phyloP scores from a whole-genome alignment of 2,113 vertebrate species.

The Antechinus stuartii region DNA sequence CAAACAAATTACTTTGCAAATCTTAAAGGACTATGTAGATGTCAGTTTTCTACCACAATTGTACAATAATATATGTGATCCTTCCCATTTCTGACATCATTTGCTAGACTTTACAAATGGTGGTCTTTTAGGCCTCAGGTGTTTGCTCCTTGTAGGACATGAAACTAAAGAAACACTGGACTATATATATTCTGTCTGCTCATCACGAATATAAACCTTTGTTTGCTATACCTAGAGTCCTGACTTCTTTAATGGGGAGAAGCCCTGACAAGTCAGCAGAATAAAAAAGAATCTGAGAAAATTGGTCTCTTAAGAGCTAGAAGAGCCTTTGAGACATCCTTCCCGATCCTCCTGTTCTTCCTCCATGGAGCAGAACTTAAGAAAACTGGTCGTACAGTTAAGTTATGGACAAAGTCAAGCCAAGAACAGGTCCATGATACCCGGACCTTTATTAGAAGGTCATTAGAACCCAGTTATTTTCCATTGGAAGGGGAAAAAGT shows the following conservation, averaged over 20 bases:
- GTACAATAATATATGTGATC: neutral
- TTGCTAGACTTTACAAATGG: neutral
- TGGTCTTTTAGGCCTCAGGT: neutral
- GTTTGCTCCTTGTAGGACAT: neutral
- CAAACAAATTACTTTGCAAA: neutral
- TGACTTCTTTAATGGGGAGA: neutral
- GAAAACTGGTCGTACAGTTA: neutral
- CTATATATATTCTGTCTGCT: neutral
- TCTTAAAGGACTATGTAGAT: neutral
- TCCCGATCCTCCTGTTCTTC: neutral
- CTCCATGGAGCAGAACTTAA: neutral
- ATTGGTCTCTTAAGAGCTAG: neutral
- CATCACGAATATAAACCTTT: neutral
- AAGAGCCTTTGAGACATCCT: neutral
- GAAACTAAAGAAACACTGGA: neutral
- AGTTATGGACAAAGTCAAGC: neutral
- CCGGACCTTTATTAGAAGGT: neutral
- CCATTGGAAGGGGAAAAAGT: neutral
- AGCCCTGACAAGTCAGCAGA: neutral
- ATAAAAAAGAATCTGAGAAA: neutral
- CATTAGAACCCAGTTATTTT: neutral
- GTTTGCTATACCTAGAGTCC: neutral
- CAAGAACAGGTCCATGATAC: neutral
- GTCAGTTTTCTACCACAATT: neutral
- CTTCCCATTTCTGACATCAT: neutral